Conservation (phyloP, 2,888 invertebrate genomes). For the Troilus luridus region DNA sequence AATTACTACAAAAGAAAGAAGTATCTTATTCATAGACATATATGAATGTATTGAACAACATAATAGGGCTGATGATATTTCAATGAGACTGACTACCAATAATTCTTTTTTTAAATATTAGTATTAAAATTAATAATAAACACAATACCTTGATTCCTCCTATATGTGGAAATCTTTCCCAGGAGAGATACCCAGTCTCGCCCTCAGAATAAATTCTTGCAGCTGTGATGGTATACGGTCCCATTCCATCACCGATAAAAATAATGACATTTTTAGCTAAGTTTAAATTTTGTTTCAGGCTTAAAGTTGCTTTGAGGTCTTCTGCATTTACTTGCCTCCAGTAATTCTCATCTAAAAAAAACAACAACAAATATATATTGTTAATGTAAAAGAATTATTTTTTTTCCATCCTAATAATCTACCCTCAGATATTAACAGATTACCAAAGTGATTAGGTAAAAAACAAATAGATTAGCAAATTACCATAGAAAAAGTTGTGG, state of each 20-base stretch:
- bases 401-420: too few species aligned
- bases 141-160: constrained; percentile 59
- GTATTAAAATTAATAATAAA: background rate
- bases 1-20: too few species aligned
- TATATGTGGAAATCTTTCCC: constrained; percentile 60
- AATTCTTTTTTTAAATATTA: too few species aligned
- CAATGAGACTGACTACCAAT: too few species aligned
- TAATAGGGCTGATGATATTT: too few species aligned
- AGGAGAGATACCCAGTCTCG: constrained; percentile 56
- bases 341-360: background rate
- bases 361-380: background rate
- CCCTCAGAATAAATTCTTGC: constrained; percentile 58
- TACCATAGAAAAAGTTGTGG: too few species aligned
- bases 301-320: background rate
- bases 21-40: too few species aligned
- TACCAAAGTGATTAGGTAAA: too few species aligned
- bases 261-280: constrained; percentile 61
- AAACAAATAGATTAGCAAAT: too few species aligned
- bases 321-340: background rate
- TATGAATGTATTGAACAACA: too few species aligned
- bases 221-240: constrained; percentile 59
- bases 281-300: constrained; percentile 19
- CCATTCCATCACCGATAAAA: constrained; percentile 62
- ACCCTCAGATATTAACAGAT: too few species aligned
- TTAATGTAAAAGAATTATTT: too few species aligned